Conservation (phyloP, 1,140 invertebrate genomes). For the Eulimnadia texana region DNA sequence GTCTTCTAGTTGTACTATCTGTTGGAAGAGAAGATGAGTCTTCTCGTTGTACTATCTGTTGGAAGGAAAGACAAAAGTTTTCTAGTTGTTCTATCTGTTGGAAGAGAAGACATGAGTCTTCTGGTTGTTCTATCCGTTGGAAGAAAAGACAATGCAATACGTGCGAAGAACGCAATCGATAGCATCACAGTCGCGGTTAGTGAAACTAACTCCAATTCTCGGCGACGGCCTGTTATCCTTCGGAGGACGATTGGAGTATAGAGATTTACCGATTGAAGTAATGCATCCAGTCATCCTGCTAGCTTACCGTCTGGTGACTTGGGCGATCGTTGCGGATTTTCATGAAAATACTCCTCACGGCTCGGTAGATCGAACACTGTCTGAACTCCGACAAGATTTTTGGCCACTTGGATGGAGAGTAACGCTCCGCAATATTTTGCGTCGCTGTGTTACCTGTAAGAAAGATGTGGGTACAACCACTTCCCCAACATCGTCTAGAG, state of each 20-base stretch:
- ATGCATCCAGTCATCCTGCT: too few species aligned
- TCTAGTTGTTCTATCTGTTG: too few species aligned
- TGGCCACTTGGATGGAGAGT: neutral
- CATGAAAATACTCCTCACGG: neutral
- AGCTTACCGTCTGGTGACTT: neutral
- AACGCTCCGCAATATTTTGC: conserved; percentile 7
- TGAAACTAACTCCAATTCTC: neutral
- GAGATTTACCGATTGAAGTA: neutral
- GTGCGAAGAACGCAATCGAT: neutral
- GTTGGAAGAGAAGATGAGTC: too few species aligned
- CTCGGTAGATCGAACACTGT: neutral
- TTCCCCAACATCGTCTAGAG: neutral
- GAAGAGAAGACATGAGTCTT: too few species aligned
- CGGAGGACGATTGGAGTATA: neutral
- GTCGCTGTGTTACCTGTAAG: neutral
- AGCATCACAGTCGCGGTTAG: neutral
- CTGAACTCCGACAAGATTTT: neutral
- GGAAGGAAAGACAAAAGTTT: too few species aligned
- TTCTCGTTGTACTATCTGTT: too few species aligned
- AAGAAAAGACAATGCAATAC: too few species aligned
- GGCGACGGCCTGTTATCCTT: neutral
- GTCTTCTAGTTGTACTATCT: too few species aligned
- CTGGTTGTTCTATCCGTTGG: too few species aligned
- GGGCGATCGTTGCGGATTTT: neutral
- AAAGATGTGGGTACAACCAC: neutral